Conservation (phyloP, 2,113 vertebrate genomes). For the Panthera leo region DNA sequence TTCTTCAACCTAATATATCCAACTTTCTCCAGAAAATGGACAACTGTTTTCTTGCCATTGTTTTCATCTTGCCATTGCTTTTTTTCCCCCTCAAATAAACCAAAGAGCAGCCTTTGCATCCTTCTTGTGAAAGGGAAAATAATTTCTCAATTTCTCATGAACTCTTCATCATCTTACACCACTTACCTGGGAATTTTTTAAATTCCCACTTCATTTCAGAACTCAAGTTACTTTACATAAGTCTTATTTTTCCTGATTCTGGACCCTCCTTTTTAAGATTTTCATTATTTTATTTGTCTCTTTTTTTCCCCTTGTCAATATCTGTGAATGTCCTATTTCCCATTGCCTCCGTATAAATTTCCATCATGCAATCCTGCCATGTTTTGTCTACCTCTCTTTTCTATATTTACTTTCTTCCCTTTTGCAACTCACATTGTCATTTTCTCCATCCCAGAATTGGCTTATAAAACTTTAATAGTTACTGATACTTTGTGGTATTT, state of each 20-base stretch:
- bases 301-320: not conserved
- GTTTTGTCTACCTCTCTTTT: not conserved
- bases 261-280: fast-evolving
- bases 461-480: not conserved
- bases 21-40: not conserved
- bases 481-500: not conserved
- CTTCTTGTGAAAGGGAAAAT: not conserved
- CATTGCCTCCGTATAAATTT: not conserved
- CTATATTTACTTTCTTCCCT: not conserved
- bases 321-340: not conserved
- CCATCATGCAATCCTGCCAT: not conserved
- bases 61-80: not conserved
- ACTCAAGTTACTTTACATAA: not conserved
- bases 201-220: not conserved
- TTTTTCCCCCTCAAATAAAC: not conserved
- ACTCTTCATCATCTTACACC: not conserved
- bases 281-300: not conserved
- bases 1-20: not conserved
- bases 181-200: not conserved
- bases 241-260: not conserved
- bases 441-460: not conserved
- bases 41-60: not conserved
- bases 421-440: not conserved
- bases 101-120: not conserved
- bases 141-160: not conserved